Percentiles rank a stretch among this genome's conserved stretches.
These are phyloP conservation scores for Atherinomorus stipes DNA, from an alignment of 2,113 vertebrate genomes.

Conservation along the genomic window DNA sequence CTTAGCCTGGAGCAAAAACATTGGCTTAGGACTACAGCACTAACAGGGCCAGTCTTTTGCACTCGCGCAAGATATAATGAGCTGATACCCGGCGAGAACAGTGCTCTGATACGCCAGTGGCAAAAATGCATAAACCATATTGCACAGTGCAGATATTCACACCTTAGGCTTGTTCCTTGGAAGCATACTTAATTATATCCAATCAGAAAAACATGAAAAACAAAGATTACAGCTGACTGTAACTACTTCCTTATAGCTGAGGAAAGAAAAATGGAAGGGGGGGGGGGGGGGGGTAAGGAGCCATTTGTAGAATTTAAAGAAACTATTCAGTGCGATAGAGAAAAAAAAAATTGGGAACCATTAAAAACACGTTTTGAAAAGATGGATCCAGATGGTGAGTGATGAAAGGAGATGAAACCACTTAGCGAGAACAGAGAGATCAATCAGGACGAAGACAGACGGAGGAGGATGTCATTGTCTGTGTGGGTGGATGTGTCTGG, in stretches of 20 bases:
- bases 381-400: constrained; percentile 76
- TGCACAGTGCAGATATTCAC: constrained; percentile 67
- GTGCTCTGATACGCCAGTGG: constrained; percentile 61
- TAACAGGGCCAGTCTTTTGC: constrained; percentile 66
- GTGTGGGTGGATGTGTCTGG: constrained; percentile 7
- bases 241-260: constrained; percentile 40
- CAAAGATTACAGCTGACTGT: constrained; percentile 54
- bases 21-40: constrained; percentile 74
- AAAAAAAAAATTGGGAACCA: constrained; percentile 59
- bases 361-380: constrained; percentile 66
- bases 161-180: constrained; percentile 73
- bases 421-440: constrained; percentile 75
- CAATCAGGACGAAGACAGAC: constrained; percentile 72
- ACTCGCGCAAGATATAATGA: constrained; percentile 74
- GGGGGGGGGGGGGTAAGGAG: constrained; percentile 41
- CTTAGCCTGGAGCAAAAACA: constrained; percentile 76
- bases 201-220: constrained; percentile 38
- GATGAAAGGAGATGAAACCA: constrained; percentile 78
- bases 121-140: constrained; percentile 76
- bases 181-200: constrained; percentile 66
- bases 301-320: constrained; percentile 69
- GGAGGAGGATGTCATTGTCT: constrained; percentile 42
- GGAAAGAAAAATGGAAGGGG: not conserved
- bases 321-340: constrained; percentile 55
- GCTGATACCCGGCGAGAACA: constrained; percentile 71